A percentile compares a stretch with the other conserved stretches of the same genome.
These are phyloP conservation scores for Eupithecia pulchellata DNA, from an alignment of 2,888 invertebrate genomes.

Conservation along the genomic window DNA sequence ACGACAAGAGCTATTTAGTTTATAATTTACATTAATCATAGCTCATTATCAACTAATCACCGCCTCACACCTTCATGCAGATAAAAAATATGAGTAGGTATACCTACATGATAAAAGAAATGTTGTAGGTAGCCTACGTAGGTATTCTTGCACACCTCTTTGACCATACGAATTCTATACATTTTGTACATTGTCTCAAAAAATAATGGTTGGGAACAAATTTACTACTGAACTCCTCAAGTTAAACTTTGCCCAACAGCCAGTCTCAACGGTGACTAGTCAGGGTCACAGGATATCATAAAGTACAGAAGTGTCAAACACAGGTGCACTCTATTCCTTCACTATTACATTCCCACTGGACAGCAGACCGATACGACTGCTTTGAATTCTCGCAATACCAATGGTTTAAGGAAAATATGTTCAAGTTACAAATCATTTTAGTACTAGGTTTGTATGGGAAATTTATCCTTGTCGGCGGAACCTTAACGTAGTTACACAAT, in stretches of 20 bases:
- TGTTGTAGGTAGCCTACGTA: not conserved
- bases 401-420: no score
- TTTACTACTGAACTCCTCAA: not conserved
- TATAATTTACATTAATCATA: no score
- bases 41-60: not conserved
- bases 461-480: no score
- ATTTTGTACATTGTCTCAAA: not conserved
- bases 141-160: not conserved
- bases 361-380: not conserved
- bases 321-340: no score
- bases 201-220: not conserved
- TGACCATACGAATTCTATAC: not conserved
- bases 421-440: no score
- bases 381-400: no score
- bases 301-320: no score
- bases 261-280: not conserved
- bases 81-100: not conserved
- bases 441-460: no score
- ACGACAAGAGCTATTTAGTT: no score
- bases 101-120: not conserved
- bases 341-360: no score
- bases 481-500: no score
- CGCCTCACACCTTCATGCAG: not conserved
- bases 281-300: not conserved
- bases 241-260: not conserved